Conservation (phyloP, 2,888 invertebrate genomes). For the Brachylomia viminalis region DNA sequence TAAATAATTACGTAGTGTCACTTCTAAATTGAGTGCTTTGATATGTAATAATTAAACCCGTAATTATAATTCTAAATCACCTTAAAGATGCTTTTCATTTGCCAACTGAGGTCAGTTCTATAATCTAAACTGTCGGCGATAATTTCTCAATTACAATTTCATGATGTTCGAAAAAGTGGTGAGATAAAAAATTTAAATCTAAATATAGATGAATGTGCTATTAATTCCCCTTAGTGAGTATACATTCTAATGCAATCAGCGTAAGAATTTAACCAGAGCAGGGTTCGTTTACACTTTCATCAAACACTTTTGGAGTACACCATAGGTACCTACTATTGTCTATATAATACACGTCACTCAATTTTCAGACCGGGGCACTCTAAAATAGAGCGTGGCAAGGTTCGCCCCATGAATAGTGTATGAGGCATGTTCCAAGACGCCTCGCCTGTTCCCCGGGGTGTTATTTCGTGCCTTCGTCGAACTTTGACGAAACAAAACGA, state of each 20-base stretch:
- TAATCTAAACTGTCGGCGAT: background rate
- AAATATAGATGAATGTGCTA: too few relatives aligned
- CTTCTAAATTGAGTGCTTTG: background rate
- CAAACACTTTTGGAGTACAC: background rate
- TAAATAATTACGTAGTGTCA: background rate
- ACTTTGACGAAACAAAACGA: conserved; percentile 54
- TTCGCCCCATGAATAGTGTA: conserved; percentile 62
- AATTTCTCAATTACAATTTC: background rate
- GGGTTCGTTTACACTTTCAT: background rate
- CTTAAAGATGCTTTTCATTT: background rate
- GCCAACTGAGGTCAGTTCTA: background rate
- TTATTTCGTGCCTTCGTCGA: conserved; percentile 52
- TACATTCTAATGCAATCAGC: background rate
- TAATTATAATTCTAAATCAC: background rate
- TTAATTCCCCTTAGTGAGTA: too few relatives aligned
- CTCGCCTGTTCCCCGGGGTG: conserved; percentile 48
- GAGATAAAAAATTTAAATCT: background rate
- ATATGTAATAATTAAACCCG: background rate
- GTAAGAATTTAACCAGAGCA: background rate
- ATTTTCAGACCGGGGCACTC: conserved; percentile 48
- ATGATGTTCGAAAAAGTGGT: background rate
- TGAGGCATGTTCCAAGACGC: conserved; percentile 58
- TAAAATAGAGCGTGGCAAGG: conserved; percentile 49
- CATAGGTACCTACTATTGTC: background rate
- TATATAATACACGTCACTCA: conserved; percentile 1